Base-by-base conservation (phyloP, 2,888 invertebrate genomes). In the Oxystoma pomonae region DNA sequence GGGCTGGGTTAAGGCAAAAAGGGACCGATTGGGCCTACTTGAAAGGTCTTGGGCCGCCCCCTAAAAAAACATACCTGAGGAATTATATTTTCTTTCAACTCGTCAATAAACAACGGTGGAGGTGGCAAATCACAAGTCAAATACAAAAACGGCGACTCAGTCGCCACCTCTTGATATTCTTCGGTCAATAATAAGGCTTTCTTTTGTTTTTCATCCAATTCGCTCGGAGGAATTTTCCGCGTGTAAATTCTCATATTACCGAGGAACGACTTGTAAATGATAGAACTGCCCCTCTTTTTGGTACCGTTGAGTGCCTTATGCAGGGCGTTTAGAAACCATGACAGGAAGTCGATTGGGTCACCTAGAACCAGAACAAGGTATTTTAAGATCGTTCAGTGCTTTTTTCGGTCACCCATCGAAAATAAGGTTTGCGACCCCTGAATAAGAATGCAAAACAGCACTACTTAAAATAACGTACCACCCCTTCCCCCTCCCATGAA, bases 101-200 rank as follows among this genome's bases (percentile, higher is more conserved):
- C 98, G 80, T 99, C 99, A 65, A 96, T 97, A 77, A 98, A 99
- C 16, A 98, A 83, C 0, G 99, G 99, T 0, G 97, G 96, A 0
- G 98, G 94, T 0, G 99, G 99, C 63, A 99, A 83, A 81, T 99
- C 99, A 76, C 98, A 96, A 0, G 98, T 98, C 65, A 99, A 83
- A 80, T 96, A 99, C 55, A 99, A 83, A 81, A 98, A 99, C 16
- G 96, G 96, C 0, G 94, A 92, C 71, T 96, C 94, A 0, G 94
- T 92, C 60, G 90, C 86, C 73, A 89, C 88, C 76, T 95, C 94
- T 68, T 89, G 90, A 77, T 96, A 97, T 74, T 96, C 97, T 18
- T 91, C 90, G 21, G 92, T 92, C 57, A 85, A 86, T 68, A 91
- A 75, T 21, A 96, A 81, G 65, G 89, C 87, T 53, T 89, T 87